Evolutionary conservation across 1,140 invertebrate genomes (phyloP).

Genomic region (Macrobrachium nipponense): DNA sequence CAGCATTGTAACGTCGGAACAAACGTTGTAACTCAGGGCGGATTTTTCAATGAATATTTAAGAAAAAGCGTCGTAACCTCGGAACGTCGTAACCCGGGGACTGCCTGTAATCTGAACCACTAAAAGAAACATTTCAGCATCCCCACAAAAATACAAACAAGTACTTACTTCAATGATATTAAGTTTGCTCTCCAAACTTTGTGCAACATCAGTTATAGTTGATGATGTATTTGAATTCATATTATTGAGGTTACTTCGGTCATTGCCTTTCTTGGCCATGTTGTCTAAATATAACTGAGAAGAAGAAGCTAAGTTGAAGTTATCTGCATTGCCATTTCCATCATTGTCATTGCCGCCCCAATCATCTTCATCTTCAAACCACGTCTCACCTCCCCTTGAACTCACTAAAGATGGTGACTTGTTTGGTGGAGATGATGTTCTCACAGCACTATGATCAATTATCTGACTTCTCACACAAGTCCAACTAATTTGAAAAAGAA

Average conservation of each 20-base stretch:
- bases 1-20: too few species aligned
- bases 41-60: too few species aligned
- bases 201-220: constrained; percentile 38
- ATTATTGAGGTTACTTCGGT: constrained; percentile 47
- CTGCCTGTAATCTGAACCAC: too few species aligned
- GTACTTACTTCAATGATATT: constrained; percentile 54
- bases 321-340: constrained; percentile 69
- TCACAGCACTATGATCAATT: constrained; percentile 68
- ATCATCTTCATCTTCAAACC: constrained; percentile 80
- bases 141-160: background rate
- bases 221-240: constrained; percentile 51
- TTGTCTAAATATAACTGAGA: constrained; percentile 45
- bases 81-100: too few species aligned
- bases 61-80: too few species aligned
- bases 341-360: constrained; percentile 76
- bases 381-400: constrained; percentile 68
- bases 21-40: too few species aligned
- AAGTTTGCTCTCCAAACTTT: constrained; percentile 56
- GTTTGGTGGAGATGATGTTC: constrained; percentile 68
- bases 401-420: constrained; percentile 63
- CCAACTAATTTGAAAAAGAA: constrained; percentile 72
- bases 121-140: background rate
- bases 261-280: constrained; percentile 37
- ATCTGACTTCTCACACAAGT: constrained; percentile 76
- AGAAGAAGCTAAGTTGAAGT: constrained; percentile 35